Percentiles rank a stretch among this genome's conserved stretches.
Conservation (phyloP, 2,888 invertebrate genomes). For the Eutolmus rufibarbis region DNA sequence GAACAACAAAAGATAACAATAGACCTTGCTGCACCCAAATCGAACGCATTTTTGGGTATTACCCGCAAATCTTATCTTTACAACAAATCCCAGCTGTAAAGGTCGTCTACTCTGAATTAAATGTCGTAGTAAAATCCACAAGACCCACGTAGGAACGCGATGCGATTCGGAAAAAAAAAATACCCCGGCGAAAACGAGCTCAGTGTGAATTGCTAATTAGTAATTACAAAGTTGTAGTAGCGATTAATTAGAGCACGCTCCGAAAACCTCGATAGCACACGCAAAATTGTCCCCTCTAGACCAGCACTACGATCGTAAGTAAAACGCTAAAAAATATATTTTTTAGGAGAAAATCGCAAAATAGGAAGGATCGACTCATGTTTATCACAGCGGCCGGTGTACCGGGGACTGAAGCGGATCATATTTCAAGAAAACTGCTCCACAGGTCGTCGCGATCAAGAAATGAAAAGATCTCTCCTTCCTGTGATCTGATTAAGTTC, state of each 20-base stretch:
- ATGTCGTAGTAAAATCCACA: background rate
- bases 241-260: background rate
- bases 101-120: background rate
- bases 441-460: background rate
- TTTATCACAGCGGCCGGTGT: background rate
- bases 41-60: background rate
- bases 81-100: background rate
- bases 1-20: background rate
- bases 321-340: constrained; percentile 22
- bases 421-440: background rate
- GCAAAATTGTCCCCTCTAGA: background rate
- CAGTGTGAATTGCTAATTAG: background rate
- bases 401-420: background rate
- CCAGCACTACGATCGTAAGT: background rate
- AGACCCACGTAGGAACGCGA: background rate
- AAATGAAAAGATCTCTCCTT: constrained; percentile 8
- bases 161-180: background rate
- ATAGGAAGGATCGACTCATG: constrained; percentile 23
- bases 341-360: constrained; percentile 19
- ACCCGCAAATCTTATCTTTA: background rate
- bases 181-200: background rate
- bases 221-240: background rate
- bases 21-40: background rate
- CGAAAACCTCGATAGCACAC: background rate
- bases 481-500: constrained; percentile 29